Base-by-base conservation (phyloP, 2,113 vertebrate genomes). In the Ellobius talpinus region DNA sequence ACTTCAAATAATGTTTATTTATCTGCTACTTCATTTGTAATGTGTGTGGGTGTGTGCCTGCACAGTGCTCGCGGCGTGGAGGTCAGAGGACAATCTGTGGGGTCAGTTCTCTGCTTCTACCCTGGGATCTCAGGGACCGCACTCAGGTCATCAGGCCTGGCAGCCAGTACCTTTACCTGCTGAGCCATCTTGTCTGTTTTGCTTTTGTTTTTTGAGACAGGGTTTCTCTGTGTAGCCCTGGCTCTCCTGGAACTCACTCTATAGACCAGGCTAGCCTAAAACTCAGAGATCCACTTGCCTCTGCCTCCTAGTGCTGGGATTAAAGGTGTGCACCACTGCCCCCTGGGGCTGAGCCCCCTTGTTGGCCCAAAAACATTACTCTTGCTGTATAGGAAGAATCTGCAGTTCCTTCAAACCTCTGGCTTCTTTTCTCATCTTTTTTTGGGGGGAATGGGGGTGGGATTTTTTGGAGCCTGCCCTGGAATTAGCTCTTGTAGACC, bases 391-490 rank as follows among this genome's bases (percentile, higher is more conserved):
- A 89, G 73, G n/a, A 33, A 45, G 58, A 85, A 8, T 65, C 61
- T 85, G 65, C 26, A 21, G 26, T 94, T 72, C 96, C 52, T 58
- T 78, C 31, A 42, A 19, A 14, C 87, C 89, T 89, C 33, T 90
- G 77, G 21, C 24, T 95, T 93, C 23, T 42, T 82, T 95, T 95
- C 96, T 90, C 76, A 88, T 92, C 93, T 58, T 58, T 58, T 58
- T 58, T 58, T 58, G 5, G 1, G 19, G 5, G 19, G 5, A 45
- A 45, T 4, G 17, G 4, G 17, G 55, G 55, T 58, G 55, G 55
- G 55, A 1, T 58, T 58, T 19, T 58, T 58, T 58, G 58, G 13
- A 58, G 58, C 19, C 58, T 58, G 58, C 58, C 58, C 58, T 58
- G 19, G 58, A 58, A 58, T 58, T 58, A 58, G 58, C 58, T 58